Evolutionary conservation across 92 coral and sea anemone species (phyloP).

Genomic region (Anthopleura xanthogrammica): DNA sequence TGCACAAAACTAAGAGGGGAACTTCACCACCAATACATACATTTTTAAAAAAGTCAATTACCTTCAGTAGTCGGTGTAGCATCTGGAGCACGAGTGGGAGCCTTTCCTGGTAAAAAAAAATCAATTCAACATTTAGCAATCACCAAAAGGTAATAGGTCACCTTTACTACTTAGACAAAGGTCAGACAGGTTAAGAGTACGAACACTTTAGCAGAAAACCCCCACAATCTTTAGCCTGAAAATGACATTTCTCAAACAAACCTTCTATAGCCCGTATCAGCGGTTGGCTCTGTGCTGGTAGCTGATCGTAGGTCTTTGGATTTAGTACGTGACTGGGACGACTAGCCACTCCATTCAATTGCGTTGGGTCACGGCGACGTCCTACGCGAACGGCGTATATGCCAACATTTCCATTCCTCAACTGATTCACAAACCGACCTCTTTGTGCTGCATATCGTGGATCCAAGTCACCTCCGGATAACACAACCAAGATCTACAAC

Average conservation of each 20-base stretch:
- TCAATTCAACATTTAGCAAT: no score
- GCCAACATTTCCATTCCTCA: not conserved
- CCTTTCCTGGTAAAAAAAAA: no score
- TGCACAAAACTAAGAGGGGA: no score
- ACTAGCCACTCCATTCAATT: constrained; percentile 34
- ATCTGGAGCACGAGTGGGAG: no score
- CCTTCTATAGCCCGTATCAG: not conserved
- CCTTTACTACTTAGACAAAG: no score
- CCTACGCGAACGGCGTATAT: constrained; percentile 47
- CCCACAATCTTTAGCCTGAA: no score
- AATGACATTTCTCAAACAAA: not conserved
- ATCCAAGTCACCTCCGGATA: constrained; percentile 8
- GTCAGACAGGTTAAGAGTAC: no score
- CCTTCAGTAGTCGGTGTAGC: no score
- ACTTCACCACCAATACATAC: no score
- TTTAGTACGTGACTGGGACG: constrained; percentile 19
- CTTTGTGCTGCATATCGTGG: not conserved
- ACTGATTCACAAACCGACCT: not conserved
- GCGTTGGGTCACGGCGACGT: constrained; percentile 8
- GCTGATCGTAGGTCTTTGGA: not conserved
- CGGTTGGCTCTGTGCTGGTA: not conserved
- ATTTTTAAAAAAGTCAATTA: no score
- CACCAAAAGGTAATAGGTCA: no score
- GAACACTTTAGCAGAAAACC: no score
- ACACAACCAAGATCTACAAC: constrained; percentile 1